Evolutionary conservation across 2,797 vertebrate species (phyloP).

Genomic region (Sebastes miniatus): DNA sequence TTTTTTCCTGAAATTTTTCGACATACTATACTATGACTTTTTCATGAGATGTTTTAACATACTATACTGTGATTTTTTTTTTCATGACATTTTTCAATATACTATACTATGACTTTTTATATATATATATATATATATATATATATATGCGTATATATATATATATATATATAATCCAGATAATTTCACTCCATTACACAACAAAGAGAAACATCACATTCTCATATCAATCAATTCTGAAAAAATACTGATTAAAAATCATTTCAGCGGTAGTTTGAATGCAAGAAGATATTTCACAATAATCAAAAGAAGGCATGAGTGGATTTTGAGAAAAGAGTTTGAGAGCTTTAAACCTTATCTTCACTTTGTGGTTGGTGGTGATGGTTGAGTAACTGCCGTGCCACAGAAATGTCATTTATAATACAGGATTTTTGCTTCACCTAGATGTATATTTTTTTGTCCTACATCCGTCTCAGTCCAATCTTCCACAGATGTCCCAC

Average conservation of each 20-base stretch:
- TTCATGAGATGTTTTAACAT: too few relatives aligned
- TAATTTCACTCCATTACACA: too few relatives aligned
- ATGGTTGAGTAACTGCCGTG: too few relatives aligned
- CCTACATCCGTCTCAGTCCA: background rate
- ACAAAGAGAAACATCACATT: background rate
- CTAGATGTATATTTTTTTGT: background rate
- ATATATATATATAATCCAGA: too few relatives aligned
- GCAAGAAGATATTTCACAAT: background rate
- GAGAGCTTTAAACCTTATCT: background rate
- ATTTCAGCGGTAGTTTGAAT: background rate
- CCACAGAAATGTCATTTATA: background rate
- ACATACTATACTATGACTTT: too few relatives aligned
- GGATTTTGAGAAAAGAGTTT: background rate
- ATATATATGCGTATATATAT: too few relatives aligned
- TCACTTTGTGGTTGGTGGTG: too few relatives aligned
- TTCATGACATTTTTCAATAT: too few relatives aligned
- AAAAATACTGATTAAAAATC: background rate
- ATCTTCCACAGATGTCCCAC: background rate
- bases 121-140: too few relatives aligned
- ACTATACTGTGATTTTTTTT: too few relatives aligned
- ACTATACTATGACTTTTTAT: too few relatives aligned
- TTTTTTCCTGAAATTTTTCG: too few relatives aligned
- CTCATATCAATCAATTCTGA: background rate
- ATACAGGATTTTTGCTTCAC: background rate
- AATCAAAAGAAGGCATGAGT: background rate